A percentile compares a stretch with the other conserved stretches of the same genome.
These are phyloP conservation scores for Neelides folsomi DNA, from an alignment of 2,888 invertebrate species.

Conservation along the genomic window DNA sequence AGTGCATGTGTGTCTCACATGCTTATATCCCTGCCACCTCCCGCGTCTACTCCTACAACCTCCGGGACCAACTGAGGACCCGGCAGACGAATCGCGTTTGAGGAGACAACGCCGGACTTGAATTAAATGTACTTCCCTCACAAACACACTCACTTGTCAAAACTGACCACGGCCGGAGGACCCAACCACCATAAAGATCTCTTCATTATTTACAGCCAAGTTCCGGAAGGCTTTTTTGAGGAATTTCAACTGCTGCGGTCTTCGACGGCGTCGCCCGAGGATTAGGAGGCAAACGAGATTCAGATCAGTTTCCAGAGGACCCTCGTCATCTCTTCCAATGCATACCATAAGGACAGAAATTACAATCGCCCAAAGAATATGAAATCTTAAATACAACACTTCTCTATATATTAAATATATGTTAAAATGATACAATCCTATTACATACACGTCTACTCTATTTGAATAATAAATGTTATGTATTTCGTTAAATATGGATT, in stretches of 20 bases:
- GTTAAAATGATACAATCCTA: not conserved
- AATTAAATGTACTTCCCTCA: slow-evolving; percentile 2
- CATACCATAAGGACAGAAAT: no score
- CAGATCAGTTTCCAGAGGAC: slow-evolving; percentile 5
- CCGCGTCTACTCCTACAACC: slow-evolving; percentile 27
- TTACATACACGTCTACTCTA: no score
- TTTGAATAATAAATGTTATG: no score
- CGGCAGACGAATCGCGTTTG: slow-evolving; percentile 21
- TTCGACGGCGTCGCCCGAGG: slow-evolving; percentile 29
- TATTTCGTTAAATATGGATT: no score
- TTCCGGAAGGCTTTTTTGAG: slow-evolving; percentile 42
- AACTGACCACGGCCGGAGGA: no score
- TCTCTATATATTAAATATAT: no score
- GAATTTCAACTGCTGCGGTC: slow-evolving; percentile 36
- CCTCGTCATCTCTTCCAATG: slow-evolving; percentile 3
- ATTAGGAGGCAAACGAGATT: slow-evolving; percentile 10
- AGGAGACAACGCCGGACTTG: slow-evolving; percentile 12
- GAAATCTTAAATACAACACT: not conserved
- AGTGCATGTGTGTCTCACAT: slow-evolving; percentile 36
- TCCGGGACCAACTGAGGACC: slow-evolving; percentile 2
- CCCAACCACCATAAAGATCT: no score
- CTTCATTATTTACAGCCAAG: slow-evolving; percentile 38
- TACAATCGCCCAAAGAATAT: no score
- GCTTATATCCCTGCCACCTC: slow-evolving; percentile 28
- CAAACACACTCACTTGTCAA: not conserved